Conservation (phyloP, 1,140 invertebrate species). For the Ips typographus region DNA sequence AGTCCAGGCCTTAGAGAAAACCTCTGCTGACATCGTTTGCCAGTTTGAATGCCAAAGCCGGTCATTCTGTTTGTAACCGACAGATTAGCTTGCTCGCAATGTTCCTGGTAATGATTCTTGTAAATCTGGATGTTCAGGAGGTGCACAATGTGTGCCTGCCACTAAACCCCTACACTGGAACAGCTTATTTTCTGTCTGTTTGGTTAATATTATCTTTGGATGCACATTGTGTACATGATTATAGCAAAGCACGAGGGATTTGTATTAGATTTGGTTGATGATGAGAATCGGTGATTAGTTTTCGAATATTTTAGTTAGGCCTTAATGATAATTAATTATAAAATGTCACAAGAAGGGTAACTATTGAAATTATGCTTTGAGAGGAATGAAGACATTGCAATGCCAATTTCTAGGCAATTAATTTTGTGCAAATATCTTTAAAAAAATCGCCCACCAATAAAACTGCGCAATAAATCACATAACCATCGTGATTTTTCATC, state of each 20-base stretch:
- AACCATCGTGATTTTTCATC: not conserved
- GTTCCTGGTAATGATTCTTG: constrained; percentile 7
- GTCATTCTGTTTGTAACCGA: constrained; percentile 17
- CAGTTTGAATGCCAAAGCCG: constrained; percentile 22
- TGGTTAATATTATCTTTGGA: not conserved
- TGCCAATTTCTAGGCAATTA: too few species aligned
- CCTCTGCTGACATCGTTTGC: constrained; percentile 17
- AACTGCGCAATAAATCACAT: not conserved
- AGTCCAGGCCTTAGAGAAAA: constrained; percentile 18
- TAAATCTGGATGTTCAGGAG: constrained; percentile 9
- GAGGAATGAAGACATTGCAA: too few species aligned
- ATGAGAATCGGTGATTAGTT: not conserved
- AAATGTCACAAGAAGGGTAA: too few species aligned
- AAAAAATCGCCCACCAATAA: not conserved
- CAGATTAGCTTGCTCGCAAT: constrained; percentile 23
- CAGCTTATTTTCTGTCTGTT: not conserved
- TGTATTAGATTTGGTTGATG: not conserved
- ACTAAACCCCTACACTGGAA: not conserved
- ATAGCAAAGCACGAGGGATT: not conserved
- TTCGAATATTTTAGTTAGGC: not conserved
- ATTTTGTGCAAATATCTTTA: too few species aligned
- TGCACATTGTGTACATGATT: not conserved
- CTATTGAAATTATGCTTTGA: not conserved
- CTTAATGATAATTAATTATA: not conserved
- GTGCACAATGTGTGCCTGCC: constrained; percentile 10